Evolutionary conservation across 2,113 vertebrate species (phyloP).

Genomic region (Brachyistius frenatus): DNA sequence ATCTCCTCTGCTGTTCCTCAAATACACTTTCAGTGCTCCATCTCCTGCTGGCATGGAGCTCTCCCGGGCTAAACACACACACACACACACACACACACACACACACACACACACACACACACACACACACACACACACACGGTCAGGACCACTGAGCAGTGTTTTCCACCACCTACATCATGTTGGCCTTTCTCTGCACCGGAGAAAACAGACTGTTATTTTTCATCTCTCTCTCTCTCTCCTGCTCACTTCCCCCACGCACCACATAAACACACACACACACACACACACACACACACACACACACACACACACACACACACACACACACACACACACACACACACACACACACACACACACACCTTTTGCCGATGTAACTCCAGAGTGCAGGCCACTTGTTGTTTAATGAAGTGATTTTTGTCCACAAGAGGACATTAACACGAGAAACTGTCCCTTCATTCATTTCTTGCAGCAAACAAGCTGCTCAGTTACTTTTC

Average conservation of each 20-base stretch:
- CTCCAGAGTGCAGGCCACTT: not conserved
- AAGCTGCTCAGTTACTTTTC: no score
- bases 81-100: not conserved
- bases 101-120: not conserved
- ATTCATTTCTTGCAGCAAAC: no score
- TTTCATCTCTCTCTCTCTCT: constrained; percentile 33
- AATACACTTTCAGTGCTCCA: not conserved
- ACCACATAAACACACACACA: constrained; percentile 5
- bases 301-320: no score
- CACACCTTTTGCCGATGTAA: not conserved
- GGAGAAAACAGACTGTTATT: constrained; percentile 22
- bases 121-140: constrained; percentile 23
- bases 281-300: no score
- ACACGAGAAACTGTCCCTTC: no score
- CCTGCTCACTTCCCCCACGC: constrained; percentile 24
- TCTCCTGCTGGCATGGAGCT: not conserved
- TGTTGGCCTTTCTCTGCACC: not conserved
- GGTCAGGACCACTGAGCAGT: not conserved
- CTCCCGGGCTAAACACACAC: not conserved
- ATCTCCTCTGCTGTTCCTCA: not conserved
- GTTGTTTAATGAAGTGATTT: not conserved
- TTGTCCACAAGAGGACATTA: not conserved
- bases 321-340: no score
- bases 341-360: not conserved
- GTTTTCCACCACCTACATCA: constrained; percentile 39